Base-by-base conservation (phyloP, 2,113 vertebrate genomes). In the Platysternon megacephalum region DNA sequence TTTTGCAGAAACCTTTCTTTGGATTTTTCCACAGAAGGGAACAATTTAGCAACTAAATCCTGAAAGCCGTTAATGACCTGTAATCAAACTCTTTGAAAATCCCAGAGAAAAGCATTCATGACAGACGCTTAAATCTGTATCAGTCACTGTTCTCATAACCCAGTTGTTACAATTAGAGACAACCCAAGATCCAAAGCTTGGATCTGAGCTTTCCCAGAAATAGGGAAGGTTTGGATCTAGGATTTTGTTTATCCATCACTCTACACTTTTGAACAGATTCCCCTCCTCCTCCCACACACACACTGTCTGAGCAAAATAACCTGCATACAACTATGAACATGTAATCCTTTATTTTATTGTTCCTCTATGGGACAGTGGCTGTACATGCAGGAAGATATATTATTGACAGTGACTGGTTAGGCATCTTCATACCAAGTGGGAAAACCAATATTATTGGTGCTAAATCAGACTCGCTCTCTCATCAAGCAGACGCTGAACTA, bases 191-290 rank as follows among this genome's bases (percentile, higher is more conserved):
- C 80, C 94, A n/a, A 93, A 95, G 52, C 61, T 3, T 24, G 44
- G 42, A 56, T 28, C 0, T 0, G n/a, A 68, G n/a, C 35, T 35
- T 94, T 91, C 88, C 74, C 74, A 89, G 17, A 4, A 52, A 24
- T 86, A 89, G 72, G 44, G 46, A 84, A 85, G 74, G 49, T 2
- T 92, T 91, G 14, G 35, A 19, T 68, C 35, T 68, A 84, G 85
- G 76, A 44, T 46, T 86, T 6, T 82, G 1, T 82, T 76, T 29
- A 26, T 56, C 68, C 32, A n/a, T 84, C 94, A 90, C 17, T 82
- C 14, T 52, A 84, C 35, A 48, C 44, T 85, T 93, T 52, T 65
- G 35, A 97, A 93, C 85, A 51, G 83, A 91, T 56, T 5, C 4
- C 0, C 56, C 94, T 89, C 19, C 4, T 4, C 48, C 29, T 12